Percentiles rank a stretch among this genome's conserved stretches.
phyloP scores from a whole-genome alignment of 2,888 invertebrate genomes.

The Scaptomyza flava region DNA sequence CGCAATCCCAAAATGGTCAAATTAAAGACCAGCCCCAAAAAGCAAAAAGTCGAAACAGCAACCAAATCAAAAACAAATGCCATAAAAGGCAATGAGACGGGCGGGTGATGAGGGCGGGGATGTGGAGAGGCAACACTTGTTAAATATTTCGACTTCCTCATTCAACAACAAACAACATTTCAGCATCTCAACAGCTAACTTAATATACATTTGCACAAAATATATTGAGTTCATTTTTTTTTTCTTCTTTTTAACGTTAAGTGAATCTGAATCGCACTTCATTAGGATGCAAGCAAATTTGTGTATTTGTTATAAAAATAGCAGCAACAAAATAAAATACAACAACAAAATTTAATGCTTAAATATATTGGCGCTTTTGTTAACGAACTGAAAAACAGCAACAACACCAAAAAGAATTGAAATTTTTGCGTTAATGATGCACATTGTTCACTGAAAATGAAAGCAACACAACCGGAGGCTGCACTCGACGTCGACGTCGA shows the following conservation, averaged over 20 bases:
- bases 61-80: slow-evolving; percentile 40
- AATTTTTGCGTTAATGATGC: slow-evolving; percentile 73
- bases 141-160: slow-evolving; percentile 71
- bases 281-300: slow-evolving; percentile 65
- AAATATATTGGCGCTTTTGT: slow-evolving; percentile 80
- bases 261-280: slow-evolving; percentile 76
- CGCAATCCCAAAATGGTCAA: slow-evolving; percentile 68
- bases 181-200: slow-evolving; percentile 30
- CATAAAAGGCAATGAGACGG: slow-evolving; percentile 38
- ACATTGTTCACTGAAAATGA: slow-evolving; percentile 78
- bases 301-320: slow-evolving; percentile 65
- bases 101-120: slow-evolving; percentile 11
- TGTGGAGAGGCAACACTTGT: slow-evolving; percentile 55
- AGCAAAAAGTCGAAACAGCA: slow-evolving; percentile 24
- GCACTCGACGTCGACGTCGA: slow-evolving; percentile 21
- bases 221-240: slow-evolving; percentile 2
- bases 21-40: slow-evolving; percentile 69
- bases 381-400: slow-evolving; percentile 53
- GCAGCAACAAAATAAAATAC: slow-evolving; percentile 41
- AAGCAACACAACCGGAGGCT: slow-evolving; percentile 50
- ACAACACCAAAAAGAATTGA: slow-evolving; percentile 24
- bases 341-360: slow-evolving; percentile 57
- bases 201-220: slow-evolving; percentile 39
- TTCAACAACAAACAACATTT: slow-evolving; percentile 53
- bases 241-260: slow-evolving; percentile 18